phyloP scores from a whole-genome alignment of 2,113 vertebrate genomes.

The Ochotona princeps region DNA sequence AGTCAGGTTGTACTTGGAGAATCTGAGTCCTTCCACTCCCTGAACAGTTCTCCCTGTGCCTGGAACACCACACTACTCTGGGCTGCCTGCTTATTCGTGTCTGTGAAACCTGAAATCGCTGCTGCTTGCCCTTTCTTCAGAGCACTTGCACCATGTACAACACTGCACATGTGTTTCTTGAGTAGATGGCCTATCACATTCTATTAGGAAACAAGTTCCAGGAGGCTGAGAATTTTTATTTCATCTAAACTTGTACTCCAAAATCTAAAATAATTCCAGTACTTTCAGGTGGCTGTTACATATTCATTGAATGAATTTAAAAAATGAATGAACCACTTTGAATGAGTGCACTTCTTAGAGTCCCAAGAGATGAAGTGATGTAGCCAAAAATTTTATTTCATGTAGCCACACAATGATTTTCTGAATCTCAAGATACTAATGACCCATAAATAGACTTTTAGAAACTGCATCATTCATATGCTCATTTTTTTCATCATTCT shows the following conservation, averaged over 20 bases:
- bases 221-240: neutral
- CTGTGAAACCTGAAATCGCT: neutral
- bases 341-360: neutral
- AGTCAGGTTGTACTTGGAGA: constrained; percentile 72
- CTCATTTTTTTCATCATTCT: neutral
- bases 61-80: neutral
- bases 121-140: neutral
- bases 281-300: neutral
- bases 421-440: neutral
- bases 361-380: neutral
- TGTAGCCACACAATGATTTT: neutral
- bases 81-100: neutral
- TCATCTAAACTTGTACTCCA: neutral
- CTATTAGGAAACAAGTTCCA: neutral
- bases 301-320: neutral
- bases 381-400: neutral
- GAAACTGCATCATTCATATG: neutral
- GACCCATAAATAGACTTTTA: neutral
- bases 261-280: neutral
- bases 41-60: neutral
- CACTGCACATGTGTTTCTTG: neutral
- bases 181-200: neutral
- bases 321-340: neutral
- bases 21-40: neutral
- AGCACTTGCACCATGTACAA: neutral